Base-by-base conservation (phyloP, 2,888 invertebrate species). In the Priocnemis perturbator region DNA sequence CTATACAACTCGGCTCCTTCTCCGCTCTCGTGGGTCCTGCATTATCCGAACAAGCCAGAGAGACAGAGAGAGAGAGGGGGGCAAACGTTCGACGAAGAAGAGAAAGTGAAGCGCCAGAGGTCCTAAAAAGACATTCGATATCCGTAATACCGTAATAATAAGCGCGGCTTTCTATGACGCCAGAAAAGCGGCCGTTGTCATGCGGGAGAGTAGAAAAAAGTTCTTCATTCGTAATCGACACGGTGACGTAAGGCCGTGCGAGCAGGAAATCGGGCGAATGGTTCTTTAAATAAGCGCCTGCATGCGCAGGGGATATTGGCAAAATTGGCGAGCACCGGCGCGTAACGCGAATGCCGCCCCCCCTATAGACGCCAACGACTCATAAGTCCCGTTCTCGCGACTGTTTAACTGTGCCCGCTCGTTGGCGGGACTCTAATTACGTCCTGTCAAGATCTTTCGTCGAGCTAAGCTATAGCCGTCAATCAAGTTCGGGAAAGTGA, bases 41-140 rank as follows among this genome's bases (percentile, higher is more conserved):
- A 79, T 82, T 77, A 82, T 79, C 69, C 66, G 67, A 76, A 71
- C 69, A 68, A 64, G 65, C 69, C 61, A 69, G 55, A 70, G 37
- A 37, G 37, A 37, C 65, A 9, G 21, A n/a, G n/a, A n/a, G n/a
- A n/a, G n/a, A n/a, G n/a, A n/a, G n/a, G n/a, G n/a, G n/a, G n/a
- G n/a, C n/a, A n/a, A n/a, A n/a, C n/a, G n/a, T n/a, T 30, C 47
- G 30, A 48, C 59, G 69, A 57, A 74, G 73, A 14, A 76, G 64
- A 67, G 61, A 77, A 70, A 64, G 73, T 76, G 79, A 77, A 74
- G 77, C 78, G 71, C 65, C 70, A 67, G 56, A 67, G 74, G 70
- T 77, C 75, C 82, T 82, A 88, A 88, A 88, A 87, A 84, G 88
- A 89, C 87, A 89, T 89, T 86, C 87, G 88, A 89, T 89, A 88